Conservation (phyloP, 2,888 invertebrate genomes). For the Caenorhabditis doughertyi region DNA sequence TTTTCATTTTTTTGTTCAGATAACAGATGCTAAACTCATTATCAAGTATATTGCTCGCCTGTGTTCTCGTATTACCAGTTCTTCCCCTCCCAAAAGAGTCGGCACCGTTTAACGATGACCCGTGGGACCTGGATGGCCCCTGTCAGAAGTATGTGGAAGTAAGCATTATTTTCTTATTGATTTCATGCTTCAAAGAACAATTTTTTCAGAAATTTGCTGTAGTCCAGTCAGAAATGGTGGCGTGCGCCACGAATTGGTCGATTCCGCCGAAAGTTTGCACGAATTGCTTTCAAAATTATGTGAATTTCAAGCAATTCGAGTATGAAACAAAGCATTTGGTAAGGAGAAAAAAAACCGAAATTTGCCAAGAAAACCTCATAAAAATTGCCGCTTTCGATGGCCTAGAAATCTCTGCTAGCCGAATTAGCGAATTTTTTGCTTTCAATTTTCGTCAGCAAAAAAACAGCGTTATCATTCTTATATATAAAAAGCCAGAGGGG, state of each 20-base stretch:
- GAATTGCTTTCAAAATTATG: constrained; percentile 79
- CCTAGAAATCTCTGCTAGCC: no score
- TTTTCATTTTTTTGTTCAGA: neutral
- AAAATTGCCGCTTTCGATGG: no score
- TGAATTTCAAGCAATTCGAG: constrained; percentile 78
- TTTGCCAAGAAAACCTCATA: no score
- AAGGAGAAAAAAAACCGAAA: no score
- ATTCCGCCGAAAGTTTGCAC: constrained; percentile 82
- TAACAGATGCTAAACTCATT: constrained; percentile 1
- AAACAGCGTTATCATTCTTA: no score
- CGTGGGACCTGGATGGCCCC: constrained; percentile 79
- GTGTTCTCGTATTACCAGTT: constrained; percentile 3
- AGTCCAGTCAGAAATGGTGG: constrained; percentile 73
- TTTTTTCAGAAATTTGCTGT: constrained; percentile 69
- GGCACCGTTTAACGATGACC: constrained; percentile 64
- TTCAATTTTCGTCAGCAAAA: no score
- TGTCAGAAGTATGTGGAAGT: constrained; percentile 79
- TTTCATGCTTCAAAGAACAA: neutral
- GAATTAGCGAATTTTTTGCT: no score
- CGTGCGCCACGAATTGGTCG: constrained; percentile 79
- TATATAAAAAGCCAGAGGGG: no score
- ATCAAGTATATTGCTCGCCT: constrained; percentile 6
- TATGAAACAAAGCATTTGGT: constrained; percentile 79
- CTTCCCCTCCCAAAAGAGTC: constrained; percentile 16
- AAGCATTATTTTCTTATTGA: constrained; percentile 3